Percentiles rank a stretch among this genome's conserved stretches.
Conservation (phyloP, 2,113 vertebrate genomes). For the Numida meleagris region DNA sequence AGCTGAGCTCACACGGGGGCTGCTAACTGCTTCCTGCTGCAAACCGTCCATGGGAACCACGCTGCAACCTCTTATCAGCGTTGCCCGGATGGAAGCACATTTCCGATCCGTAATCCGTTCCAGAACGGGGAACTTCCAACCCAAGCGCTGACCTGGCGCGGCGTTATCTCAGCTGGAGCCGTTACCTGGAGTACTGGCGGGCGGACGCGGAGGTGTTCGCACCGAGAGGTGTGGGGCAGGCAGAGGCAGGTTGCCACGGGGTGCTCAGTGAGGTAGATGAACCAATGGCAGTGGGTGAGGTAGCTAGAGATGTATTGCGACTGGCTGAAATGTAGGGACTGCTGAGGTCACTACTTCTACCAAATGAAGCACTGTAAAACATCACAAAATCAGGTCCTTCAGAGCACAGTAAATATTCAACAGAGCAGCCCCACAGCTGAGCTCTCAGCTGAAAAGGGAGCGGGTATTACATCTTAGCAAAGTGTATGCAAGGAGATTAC, state of each 20-base stretch:
- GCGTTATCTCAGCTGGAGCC: not conserved
- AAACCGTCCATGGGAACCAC: not conserved
- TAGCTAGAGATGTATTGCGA: constrained; percentile 77
- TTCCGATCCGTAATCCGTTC: not conserved
- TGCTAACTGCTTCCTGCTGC: not conserved
- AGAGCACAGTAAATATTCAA: constrained; percentile 52
- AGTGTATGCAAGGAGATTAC: not conserved
- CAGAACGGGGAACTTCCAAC: not conserved
- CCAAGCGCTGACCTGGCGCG: not conserved
- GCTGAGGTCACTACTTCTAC: constrained; percentile 80
- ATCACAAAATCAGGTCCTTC: constrained; percentile 76
- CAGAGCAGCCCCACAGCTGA: not conserved
- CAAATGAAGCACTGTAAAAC: constrained; percentile 82
- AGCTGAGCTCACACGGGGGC: fast-evolving
- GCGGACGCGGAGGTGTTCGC: constrained; percentile 65
- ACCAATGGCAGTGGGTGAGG: constrained; percentile 78
- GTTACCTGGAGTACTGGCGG: constrained; percentile 72
- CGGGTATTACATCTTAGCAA: not conserved
- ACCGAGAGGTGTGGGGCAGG: constrained; percentile 70
- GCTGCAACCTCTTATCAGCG: not conserved
- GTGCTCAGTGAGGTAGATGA: constrained; percentile 75
- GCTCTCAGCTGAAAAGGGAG: not conserved
- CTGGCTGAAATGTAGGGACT: constrained; percentile 81
- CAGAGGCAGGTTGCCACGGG: constrained; percentile 76
- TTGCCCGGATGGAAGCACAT: not conserved